Base-by-base conservation (phyloP, 2,113 vertebrate genomes). In the Lepus americanus region DNA sequence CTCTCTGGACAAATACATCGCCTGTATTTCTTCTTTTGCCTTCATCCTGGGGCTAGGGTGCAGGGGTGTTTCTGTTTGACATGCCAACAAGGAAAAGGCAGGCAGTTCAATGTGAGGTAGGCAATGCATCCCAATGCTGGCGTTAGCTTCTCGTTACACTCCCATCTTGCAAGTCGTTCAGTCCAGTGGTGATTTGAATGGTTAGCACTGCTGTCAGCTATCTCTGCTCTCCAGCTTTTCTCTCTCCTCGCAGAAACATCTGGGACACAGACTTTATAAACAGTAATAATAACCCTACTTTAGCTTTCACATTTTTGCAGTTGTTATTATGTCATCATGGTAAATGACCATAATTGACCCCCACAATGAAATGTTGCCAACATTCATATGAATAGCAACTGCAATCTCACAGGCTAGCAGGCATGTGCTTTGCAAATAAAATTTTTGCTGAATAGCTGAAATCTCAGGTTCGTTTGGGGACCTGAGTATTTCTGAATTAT, bases 371-470 rank as follows among this genome's bases (percentile, higher is more conserved):
- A 97, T 86, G 73, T 82, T 97, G 90, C 77, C 70, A 96, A 94
- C 1, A 14, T 73, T 94, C 85, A 85, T 67, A 87, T 85, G 96
- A 97, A 93, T 92, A 97, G 94, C 92, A 94, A 94, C 95, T 97
- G 95, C 94, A 96, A 14, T 96, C 63, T 1, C 87, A 87, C 89
- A 82, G 69, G 83, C 97, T 93, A 95, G 96, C 97, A 96, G 94
- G 76, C 95, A 92, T 97, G 96, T 95, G 93, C 97, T 97, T 96
- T 95, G 96, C 94, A 97, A 97, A 97, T 95, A 96, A 96, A 97
- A 95, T 85, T 92, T 94, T 96, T 97, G 97, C 97, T 98, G 97
- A 98, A 94, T 89, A 87, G 96, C 63, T 67, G 19, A 98, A 96
- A 98, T 89, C 96, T 93, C 93, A 92, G 89, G 93, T 96, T 97